Evolutionary conservation across 2,797 vertebrate genomes (phyloP).

Genomic region (Acanthurus tractus): DNA sequence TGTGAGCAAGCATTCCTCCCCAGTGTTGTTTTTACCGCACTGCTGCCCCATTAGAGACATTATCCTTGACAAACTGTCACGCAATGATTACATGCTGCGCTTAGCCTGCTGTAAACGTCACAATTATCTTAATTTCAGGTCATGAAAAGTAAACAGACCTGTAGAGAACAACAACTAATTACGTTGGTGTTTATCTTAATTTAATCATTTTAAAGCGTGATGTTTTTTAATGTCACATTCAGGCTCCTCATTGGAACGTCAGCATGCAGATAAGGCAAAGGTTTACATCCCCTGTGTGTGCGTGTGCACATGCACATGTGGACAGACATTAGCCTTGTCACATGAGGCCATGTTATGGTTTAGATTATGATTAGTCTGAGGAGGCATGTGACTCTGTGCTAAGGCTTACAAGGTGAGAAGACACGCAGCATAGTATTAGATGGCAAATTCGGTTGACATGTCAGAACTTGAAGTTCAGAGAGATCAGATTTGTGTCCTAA

Average conservation of each 20-base stretch:
- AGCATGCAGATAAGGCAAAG: conserved; percentile 5
- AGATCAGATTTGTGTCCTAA: neutral
- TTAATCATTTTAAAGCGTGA: neutral
- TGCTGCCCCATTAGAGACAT: neutral
- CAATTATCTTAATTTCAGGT: neutral
- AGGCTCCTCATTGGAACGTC: neutral
- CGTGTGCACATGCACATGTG: neutral
- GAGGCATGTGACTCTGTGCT: conserved; percentile 62
- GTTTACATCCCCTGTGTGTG: neutral
- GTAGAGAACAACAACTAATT: neutral
- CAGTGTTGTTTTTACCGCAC: conserved; percentile 22
- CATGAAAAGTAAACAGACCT: neutral
- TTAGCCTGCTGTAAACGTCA: neutral
- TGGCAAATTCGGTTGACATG: neutral
- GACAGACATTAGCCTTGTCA: conserved; percentile 47
- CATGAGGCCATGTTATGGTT: conserved; percentile 65
- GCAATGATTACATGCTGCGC: neutral
- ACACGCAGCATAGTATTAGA: conserved; percentile 8
- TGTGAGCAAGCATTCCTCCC: conserved; percentile 29
- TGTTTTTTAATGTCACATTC: neutral
- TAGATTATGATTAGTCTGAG: conserved; percentile 58
- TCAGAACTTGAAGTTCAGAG: neutral
- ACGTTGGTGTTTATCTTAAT: neutral
- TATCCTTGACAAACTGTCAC: conserved; percentile 5
- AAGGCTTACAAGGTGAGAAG: conserved; percentile 23